A percentile compares a stretch with the other conserved stretches of the same genome.
These are phyloP conservation scores for Eurystomus gularis DNA, from an alignment of 2,113 vertebrate genomes.

Conservation along the genomic window DNA sequence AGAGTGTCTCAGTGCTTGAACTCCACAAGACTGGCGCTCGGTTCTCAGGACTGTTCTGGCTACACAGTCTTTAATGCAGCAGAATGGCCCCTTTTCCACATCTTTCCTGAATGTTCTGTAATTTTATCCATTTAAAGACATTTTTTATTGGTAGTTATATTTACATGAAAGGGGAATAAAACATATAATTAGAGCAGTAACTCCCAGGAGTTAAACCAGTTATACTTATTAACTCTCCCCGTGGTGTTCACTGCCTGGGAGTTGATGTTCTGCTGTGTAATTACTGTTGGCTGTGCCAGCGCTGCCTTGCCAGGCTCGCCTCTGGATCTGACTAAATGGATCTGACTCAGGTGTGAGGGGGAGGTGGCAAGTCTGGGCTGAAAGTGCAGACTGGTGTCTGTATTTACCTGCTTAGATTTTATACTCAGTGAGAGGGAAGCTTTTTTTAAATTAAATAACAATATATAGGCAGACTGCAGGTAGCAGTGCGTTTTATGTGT, in stretches of 20 bases:
- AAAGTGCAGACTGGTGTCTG: background rate
- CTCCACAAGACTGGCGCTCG: background rate
- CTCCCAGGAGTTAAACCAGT: background rate
- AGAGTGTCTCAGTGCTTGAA: background rate
- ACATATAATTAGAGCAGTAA: background rate
- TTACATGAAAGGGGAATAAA: background rate
- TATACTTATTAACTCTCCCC: background rate
- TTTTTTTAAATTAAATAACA: background rate
- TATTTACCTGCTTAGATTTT: background rate
- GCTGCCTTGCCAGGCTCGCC: background rate
- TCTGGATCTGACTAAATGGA: background rate
- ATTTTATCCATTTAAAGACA: background rate
- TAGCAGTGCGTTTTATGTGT: background rate
- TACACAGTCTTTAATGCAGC: background rate
- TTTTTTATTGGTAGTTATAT: background rate
- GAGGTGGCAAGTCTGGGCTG: slow-evolving; percentile 15
- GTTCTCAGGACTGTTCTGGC: background rate
- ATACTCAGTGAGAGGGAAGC: background rate
- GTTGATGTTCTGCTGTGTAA: background rate
- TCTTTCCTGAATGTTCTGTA: background rate
- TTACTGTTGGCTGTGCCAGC: background rate
- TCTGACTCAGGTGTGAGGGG: slow-evolving; percentile 38
- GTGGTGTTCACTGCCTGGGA: background rate
- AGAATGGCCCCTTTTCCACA: background rate
- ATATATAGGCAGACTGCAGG: background rate